Percentiles rank a stretch among this genome's conserved stretches.
Conservation (phyloP, 2,888 invertebrate genomes). For the Octodonta nipae region DNA sequence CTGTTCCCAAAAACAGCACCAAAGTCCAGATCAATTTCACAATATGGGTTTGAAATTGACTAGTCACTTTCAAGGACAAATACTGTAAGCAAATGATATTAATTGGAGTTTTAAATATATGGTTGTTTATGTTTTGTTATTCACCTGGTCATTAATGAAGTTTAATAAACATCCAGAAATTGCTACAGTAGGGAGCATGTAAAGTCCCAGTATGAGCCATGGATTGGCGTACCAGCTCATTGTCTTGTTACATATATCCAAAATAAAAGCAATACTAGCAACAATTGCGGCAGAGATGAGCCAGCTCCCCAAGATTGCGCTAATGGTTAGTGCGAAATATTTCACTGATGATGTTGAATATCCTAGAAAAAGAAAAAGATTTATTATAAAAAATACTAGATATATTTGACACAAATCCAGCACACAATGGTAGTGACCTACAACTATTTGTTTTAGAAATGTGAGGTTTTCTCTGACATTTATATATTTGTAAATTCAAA, state of each 20-base stretch:
- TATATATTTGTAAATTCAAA: no score
- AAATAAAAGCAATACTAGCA: constrained; percentile 13
- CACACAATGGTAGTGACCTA: no score
- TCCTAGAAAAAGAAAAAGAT: constrained; percentile 12
- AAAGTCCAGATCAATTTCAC: constrained; percentile 30
- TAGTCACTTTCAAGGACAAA: constrained; percentile 20
- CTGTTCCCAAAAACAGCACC: constrained; percentile 24
- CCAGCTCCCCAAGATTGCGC: constrained; percentile 21
- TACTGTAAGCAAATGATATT: constrained; percentile 26
- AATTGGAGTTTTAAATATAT: no score
- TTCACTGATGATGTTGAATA: constrained; percentile 14
- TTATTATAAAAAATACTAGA: not conserved
- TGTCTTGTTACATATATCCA: constrained; percentile 18
- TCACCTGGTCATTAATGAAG: constrained; percentile 19
- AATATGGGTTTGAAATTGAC: constrained; percentile 26
- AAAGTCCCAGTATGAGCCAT: constrained; percentile 23
- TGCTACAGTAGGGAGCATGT: constrained; percentile 20
- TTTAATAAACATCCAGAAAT: constrained; percentile 14
- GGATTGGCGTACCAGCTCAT: constrained; percentile 28
- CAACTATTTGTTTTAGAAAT: no score
- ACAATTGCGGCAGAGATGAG: constrained; percentile 14
- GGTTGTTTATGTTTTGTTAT: constrained; percentile 2
- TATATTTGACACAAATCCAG: no score
- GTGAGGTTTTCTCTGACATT: no score
- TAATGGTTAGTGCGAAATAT: constrained; percentile 14